These are phyloP conservation scores for Tautogolabrus adspersus DNA, from an alignment of 2,113 vertebrate genomes.

Conservation along the genomic window DNA sequence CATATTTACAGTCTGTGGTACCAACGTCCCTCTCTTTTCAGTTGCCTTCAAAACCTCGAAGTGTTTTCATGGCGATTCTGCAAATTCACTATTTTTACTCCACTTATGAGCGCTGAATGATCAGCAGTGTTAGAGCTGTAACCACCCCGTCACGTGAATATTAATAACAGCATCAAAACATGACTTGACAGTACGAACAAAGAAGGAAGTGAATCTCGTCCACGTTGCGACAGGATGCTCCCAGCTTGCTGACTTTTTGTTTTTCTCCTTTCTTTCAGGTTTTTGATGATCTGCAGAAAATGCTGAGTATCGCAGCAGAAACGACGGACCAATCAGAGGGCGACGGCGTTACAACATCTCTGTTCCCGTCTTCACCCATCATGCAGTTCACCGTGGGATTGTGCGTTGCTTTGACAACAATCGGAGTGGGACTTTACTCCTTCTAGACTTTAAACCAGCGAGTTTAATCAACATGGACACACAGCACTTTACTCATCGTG, in stretches of 20 bases:
- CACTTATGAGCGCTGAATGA: too few species aligned
- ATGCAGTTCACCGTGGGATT: slow-evolving; percentile 70
- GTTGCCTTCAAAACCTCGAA: too few species aligned
- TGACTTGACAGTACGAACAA: not conserved
- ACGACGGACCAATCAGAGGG: not conserved
- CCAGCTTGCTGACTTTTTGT: not conserved
- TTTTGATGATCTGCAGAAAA: slow-evolving; percentile 85
- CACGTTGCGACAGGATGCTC: not conserved
- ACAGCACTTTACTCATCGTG: slow-evolving; percentile 44
- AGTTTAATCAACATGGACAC: not conserved
- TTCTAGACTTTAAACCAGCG: slow-evolving; percentile 37
- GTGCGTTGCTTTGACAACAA: slow-evolving; percentile 66
- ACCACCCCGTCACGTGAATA: not conserved
- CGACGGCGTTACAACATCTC: not conserved
- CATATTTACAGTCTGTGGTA: too few species aligned
- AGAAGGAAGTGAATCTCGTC: slow-evolving; percentile 41
- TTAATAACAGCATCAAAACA: not conserved
- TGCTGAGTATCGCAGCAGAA: slow-evolving; percentile 71
- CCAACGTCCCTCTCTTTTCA: too few species aligned
- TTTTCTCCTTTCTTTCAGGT: slow-evolving; percentile 57
- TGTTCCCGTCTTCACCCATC: slow-evolving; percentile 30
- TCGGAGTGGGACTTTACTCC: slow-evolving; percentile 71
- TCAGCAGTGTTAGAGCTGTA: too few species aligned
- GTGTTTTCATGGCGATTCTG: too few species aligned
- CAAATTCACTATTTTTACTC: too few species aligned